Conservation (phyloP, 1,140 invertebrate genomes). For the Drosophila arawakana region DNA sequence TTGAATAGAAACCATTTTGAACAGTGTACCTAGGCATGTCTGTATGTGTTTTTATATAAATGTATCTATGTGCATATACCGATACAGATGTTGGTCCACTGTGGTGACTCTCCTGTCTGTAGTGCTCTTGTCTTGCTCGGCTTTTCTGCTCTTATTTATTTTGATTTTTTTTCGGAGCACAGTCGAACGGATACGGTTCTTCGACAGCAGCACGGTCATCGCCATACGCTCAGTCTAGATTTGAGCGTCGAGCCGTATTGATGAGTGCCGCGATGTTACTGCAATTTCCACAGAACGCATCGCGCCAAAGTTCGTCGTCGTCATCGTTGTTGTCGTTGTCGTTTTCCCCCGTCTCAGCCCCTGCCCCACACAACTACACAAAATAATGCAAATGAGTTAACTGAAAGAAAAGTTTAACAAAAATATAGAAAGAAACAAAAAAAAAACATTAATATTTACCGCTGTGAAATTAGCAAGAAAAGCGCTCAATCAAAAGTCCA, state of each 20-base stretch:
- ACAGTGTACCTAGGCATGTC: not conserved
- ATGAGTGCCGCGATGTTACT: slow-evolving; percentile 65
- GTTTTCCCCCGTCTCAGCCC: not conserved
- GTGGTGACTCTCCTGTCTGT: slow-evolving; percentile 17
- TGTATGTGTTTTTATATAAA: not conserved
- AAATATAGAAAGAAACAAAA: not conserved
- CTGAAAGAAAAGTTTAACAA: not conserved
- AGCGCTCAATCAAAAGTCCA: slow-evolving; percentile 6
- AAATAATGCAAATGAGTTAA: not conserved
- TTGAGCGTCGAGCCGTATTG: slow-evolving; percentile 70
- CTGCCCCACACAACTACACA: not conserved
- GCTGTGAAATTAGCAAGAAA: slow-evolving; percentile 34
- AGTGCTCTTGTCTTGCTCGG: slow-evolving; percentile 1
- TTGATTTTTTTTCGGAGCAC: slow-evolving; percentile 14
- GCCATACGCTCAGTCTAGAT: slow-evolving; percentile 61
- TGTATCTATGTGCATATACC: not conserved
- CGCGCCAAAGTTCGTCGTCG: slow-evolving; percentile 32
- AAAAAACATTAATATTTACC: not conserved
- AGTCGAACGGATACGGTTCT: slow-evolving; percentile 26
- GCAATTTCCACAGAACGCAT: slow-evolving; percentile 46
- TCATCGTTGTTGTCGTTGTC: slow-evolving; percentile 16
- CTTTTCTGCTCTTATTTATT: slow-evolving; percentile 7
- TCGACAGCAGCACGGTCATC: slow-evolving; percentile 22
- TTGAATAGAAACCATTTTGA: too few species aligned
- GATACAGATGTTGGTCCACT: slow-evolving; percentile 14